Evolutionary conservation across 2,113 vertebrate species (phyloP).

Genomic region (Bettongia penicillata): DNA sequence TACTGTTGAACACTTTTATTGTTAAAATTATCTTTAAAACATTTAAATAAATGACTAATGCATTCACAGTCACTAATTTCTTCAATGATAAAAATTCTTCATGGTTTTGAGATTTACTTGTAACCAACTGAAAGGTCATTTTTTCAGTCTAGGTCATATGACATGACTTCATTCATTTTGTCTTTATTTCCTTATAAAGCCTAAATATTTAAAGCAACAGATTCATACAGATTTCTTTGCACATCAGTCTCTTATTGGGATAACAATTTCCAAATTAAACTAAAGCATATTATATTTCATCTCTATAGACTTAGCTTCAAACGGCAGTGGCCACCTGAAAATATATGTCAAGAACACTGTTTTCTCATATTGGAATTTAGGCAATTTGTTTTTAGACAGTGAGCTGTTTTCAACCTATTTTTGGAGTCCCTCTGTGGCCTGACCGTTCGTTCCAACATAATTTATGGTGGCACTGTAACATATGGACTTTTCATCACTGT

Average conservation of each 20-base stretch:
- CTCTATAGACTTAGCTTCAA: constrained; percentile 78
- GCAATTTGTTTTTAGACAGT: constrained; percentile 91
- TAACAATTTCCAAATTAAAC: constrained; percentile 81
- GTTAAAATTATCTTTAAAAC: constrained; percentile 57
- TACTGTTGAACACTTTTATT: constrained; percentile 55
- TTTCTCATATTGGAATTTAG: constrained; percentile 88
- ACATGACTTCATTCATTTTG: constrained; percentile 81
- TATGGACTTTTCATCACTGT: constrained; percentile 92
- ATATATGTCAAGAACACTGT: constrained; percentile 87
- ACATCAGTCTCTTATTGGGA: constrained; percentile 80
- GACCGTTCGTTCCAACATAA: constrained; percentile 88
- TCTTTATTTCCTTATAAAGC: constrained; percentile 83
- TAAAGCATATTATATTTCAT: constrained; percentile 79
- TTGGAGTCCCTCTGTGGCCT: constrained; percentile 89
- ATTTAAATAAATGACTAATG: constrained; percentile 45
- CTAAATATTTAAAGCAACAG: constrained; percentile 80
- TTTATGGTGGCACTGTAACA: constrained; percentile 90
- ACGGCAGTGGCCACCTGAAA: constrained; percentile 84
- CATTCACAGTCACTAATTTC: constrained; percentile 54
- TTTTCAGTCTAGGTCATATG: constrained; percentile 65
- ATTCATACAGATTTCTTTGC: constrained; percentile 84
- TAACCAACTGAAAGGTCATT: constrained; percentile 65
- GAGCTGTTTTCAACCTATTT: constrained; percentile 90
- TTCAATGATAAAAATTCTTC: constrained; percentile 58
- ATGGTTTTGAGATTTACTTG: constrained; percentile 73